Percentiles rank a stretch among this genome's conserved stretches.
phyloP scores from a whole-genome alignment of 92 coral and sea anemone genomes.

The Porites lobata region DNA sequence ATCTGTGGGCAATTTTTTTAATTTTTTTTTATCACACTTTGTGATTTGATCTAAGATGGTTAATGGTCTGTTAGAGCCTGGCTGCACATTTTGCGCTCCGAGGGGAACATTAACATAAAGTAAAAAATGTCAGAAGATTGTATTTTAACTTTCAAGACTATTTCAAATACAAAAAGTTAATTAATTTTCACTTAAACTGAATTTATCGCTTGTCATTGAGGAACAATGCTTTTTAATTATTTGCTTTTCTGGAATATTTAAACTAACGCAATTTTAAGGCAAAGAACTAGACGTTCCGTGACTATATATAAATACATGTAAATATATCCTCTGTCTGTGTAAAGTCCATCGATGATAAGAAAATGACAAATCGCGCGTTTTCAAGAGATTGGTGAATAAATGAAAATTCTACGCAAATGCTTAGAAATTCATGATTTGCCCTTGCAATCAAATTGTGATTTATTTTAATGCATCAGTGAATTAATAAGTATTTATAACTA shows the following conservation, averaged over 20 bases:
- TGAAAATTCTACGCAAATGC: background rate
- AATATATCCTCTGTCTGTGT: background rate
- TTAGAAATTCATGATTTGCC: background rate
- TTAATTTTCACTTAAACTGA: background rate
- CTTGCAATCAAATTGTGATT: background rate
- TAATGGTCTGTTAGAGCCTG: too few relatives aligned
- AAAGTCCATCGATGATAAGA: conserved; percentile 2
- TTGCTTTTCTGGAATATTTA: background rate
- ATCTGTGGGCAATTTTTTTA: too few relatives aligned
- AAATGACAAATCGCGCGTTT: background rate
- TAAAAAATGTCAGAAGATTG: background rate
- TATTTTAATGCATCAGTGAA: background rate
- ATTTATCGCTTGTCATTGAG: background rate
- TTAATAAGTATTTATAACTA: background rate
- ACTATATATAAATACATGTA: background rate
- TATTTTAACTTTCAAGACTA: too few relatives aligned
- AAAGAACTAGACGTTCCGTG: conserved; percentile 9
- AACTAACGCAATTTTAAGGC: background rate
- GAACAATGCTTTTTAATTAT: background rate
- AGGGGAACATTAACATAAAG: background rate
- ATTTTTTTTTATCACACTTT: too few relatives aligned
- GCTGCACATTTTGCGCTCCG: too few relatives aligned
- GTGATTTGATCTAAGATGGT: too few relatives aligned
- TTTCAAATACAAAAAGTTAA: background rate
- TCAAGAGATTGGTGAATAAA: background rate